Base-by-base conservation (phyloP, 2,888 invertebrate species). In the Muschampia plurimacula region DNA sequence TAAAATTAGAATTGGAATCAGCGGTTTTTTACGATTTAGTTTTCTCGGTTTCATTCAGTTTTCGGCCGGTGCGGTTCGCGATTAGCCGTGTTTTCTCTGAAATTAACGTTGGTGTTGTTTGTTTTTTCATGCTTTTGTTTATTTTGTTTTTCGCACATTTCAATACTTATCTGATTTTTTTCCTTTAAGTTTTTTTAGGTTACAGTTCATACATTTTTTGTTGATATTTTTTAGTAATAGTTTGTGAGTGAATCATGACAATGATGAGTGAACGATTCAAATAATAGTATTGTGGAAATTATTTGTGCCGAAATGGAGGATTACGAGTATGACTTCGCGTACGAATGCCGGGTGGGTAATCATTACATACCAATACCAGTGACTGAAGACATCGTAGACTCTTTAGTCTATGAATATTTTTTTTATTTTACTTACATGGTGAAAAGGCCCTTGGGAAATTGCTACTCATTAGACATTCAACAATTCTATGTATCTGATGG, bases 241-340 rank as follows among this genome's bases (percentile, higher is more conserved):
- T 82, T 78, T 76, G 69, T 79, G 69, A 78, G 77, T 82, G 77
- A 80, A 83, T 77, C 77, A 88, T 89, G 88, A 79, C 75, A 83
- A 80, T 86, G 80, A 74, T 84, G 80, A 84, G 84, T 87, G 86
- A 82, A 82, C 77, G 77, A 76, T 80, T 80, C 77, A 84, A 85
- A 83, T 83, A 77, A 63, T 83, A 85, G 83, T 86, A 85, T 86
- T 85, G 80, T 82, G 83, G 83, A 77, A 73, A 76, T 41, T 77
- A 79, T 76, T 80, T 80, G 80, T 84, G 82, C 77, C 75, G 83
- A 83, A 82, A 89, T 94, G 94, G 93, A 93, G 79, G 94, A 95
- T 77, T 95, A 95, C 87, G 95, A 96, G 83, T 96, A 96, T 90
- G 95, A 96, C 89, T 96, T 96, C 92, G 95, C 95, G 77, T 96